Evolutionary conservation across 2,888 invertebrate species (phyloP).

Genomic region (Lepidonotus clava): DNA sequence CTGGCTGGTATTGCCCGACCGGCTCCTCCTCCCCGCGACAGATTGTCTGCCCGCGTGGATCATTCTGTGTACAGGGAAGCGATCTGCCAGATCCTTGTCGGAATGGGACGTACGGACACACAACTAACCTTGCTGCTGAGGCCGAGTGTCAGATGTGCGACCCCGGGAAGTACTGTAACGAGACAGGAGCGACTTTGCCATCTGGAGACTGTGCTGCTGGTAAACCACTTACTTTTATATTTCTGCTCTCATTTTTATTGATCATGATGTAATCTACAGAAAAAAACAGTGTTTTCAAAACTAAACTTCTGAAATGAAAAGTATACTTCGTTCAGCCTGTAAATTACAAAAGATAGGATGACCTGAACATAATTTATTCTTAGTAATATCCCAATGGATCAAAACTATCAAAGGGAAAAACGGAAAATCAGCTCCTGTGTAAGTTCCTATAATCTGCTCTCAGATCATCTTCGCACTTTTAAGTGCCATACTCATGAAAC

Average conservation of each 20-base stretch:
- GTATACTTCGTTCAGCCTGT: no score
- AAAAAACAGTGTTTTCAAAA: no score
- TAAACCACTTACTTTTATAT: not conserved
- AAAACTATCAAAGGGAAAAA: no score
- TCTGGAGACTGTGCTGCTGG: constrained; percentile 74
- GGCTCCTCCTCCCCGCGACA: constrained; percentile 67
- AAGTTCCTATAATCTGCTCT: no score
- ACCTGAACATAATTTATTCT: no score
- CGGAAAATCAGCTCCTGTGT: no score
- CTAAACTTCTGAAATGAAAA: no score
- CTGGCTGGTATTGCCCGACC: constrained; percentile 74
- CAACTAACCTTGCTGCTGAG: constrained; percentile 59
- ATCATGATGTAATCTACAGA: no score
- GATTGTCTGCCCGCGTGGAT: constrained; percentile 67
- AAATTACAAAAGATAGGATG: no score
- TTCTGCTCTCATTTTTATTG: not conserved
- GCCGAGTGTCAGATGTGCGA: constrained; percentile 74
- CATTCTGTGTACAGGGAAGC: constrained; percentile 72
- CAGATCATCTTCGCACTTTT: no score
- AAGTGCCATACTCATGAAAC: no score
- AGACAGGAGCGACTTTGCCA: constrained; percentile 65
- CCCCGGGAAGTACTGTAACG: constrained; percentile 76
- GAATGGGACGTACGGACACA: constrained; percentile 76
- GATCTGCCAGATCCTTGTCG: constrained; percentile 69
- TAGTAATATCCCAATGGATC: no score